Conservation (phyloP, 2,113 vertebrate species). For the Athene cunicularia region DNA sequence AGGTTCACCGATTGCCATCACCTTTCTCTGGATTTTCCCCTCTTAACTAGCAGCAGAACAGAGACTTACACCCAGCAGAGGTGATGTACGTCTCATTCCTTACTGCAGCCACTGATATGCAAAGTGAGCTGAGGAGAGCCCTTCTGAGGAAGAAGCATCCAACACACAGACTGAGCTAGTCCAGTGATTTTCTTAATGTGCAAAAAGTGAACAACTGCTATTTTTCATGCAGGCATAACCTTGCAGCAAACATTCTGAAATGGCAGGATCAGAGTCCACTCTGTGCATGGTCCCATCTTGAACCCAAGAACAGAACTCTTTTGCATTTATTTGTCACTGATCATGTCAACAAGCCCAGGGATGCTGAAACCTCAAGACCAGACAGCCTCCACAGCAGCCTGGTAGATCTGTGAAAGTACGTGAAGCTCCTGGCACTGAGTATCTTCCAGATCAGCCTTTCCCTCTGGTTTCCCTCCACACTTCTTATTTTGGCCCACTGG, state of each 20-base stretch:
- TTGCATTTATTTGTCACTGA: not conserved
- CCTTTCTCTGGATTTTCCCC: not conserved
- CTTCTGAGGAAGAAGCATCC: not conserved
- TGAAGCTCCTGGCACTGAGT: not conserved
- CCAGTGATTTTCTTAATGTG: not conserved
- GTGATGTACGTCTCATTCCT: not conserved
- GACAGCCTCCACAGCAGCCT: not conserved
- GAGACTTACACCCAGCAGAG: not conserved
- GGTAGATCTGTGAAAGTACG: not conserved
- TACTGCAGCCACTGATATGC: rapidly evolving
- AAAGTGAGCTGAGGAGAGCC: not conserved
- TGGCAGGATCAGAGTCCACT: not conserved
- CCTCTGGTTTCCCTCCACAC: not conserved
- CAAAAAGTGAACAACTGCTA: not conserved
- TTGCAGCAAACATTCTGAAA: not conserved
- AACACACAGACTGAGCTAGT: not conserved
- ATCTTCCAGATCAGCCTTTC: not conserved
- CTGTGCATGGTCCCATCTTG: rapidly evolving
- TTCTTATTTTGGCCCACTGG: not conserved
- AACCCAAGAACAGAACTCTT: not conserved
- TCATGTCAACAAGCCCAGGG: not conserved
- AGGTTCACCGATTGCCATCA: not conserved
- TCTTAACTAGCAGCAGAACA: not conserved
- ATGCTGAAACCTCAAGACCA: not conserved
- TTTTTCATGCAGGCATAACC: not conserved